Base-by-base conservation (phyloP, 1,140 invertebrate genomes). In the Bombus confusus region DNA sequence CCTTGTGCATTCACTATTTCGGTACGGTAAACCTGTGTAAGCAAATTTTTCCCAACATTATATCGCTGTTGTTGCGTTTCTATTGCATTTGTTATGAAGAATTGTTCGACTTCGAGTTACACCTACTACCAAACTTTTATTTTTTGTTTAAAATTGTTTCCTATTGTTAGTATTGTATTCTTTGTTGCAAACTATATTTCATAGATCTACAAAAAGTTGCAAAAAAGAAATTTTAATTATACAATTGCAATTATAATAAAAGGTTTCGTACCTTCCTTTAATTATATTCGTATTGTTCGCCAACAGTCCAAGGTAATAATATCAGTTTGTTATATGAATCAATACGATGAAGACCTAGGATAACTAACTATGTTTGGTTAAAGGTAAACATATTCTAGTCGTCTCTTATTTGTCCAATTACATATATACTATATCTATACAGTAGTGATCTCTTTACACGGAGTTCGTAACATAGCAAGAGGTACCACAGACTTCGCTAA, bases 401-500 rank as follows among this genome's bases (percentile, higher is more conserved):
- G 34, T 76, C 73, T 69, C 43, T 69, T 83, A 83, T 77, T 83
- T 77, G 64, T 37, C 74, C 80, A 75, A 31, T 74, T 75, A 28
- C 52, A 47, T 25, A 72, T 41, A n/a, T n/a, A 62, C 59, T 62
- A 64, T 57, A 52, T 41, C 31, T 43, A 79, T 43, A 66, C 57
- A 34, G 22, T 78, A 82, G 81, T 31, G 62, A 82, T 80, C 64
- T 37, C n/a, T 78, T 79, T 59, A 41, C 43, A 37, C 28, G 52
- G 52, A 59, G 47, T 22, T 57, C n/a, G 52, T 64, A 39, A 47
- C n/a, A 41, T 47, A 2, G 37, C 25, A 13, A 62, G 75, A 85
- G 18, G 39, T 76, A 76, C 75, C 39, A 37, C 13, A 86, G 15
- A 87, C 73, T 52, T 66, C 31, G 82, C 83, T 80, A 91, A 91